phyloP scores from a whole-genome alignment of 2,797 vertebrate genomes.

The Gobio occitaniae region DNA sequence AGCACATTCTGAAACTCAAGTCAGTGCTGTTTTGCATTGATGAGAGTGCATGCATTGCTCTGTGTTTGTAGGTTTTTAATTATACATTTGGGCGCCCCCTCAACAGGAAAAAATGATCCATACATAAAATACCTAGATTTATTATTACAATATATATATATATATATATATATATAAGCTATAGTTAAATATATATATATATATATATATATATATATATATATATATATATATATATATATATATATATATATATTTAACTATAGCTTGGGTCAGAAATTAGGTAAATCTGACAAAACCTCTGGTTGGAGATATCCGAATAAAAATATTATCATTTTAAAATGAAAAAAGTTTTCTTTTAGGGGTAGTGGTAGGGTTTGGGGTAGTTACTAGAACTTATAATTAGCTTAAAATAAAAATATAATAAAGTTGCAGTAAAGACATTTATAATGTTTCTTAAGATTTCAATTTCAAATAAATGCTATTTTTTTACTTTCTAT shows the following conservation, averaged over 20 bases:
- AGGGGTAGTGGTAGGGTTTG: too few relatives aligned
- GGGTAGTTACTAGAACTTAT: background rate
- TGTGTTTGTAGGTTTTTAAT: background rate
- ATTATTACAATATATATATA: too few relatives aligned
- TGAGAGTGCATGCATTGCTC: slow-evolving; percentile 2
- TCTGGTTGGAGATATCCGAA: background rate
- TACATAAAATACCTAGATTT: background rate
- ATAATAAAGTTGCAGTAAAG: background rate
- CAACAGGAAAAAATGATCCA: background rate
- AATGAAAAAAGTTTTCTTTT: too few relatives aligned
- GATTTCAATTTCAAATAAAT: too few relatives aligned
- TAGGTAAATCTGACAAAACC: background rate
- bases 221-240: too few relatives aligned
- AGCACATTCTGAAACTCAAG: slow-evolving; percentile 20
- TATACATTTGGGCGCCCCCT: background rate
- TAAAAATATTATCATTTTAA: too few relatives aligned
- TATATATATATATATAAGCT: too few relatives aligned
- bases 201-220: too few relatives aligned
- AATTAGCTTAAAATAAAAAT: background rate
- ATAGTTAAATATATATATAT: too few relatives aligned
- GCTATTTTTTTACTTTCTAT: too few relatives aligned
- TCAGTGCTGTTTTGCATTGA: background rate
- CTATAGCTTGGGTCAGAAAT: background rate
- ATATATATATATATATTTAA: background rate
- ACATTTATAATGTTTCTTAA: background rate